Evolutionary conservation across 2,113 vertebrate genomes (phyloP), one percentile per base, ranked within the genome.

Genomic region (Rhinoderma darwinii): DNA sequence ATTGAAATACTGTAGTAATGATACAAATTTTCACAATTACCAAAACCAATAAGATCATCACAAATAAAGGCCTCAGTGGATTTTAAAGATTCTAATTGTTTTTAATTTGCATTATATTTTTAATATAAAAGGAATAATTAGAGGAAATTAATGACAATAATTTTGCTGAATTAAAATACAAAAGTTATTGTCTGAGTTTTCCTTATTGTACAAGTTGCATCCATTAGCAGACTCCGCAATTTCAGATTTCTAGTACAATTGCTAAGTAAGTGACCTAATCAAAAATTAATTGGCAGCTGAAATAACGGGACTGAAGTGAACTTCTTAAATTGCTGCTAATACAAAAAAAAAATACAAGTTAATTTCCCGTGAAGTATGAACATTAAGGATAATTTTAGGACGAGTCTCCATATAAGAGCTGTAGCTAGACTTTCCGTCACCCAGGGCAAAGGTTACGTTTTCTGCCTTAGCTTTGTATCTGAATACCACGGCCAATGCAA

Each of bases 31-130:
- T 44, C n/a, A 82, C 56, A 56, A 63, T 82, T 82, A 61, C 78
- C n/a, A 81, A 61, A 81, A 41, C 78, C 79, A 63, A 63, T 66
- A 63, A 82, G 79, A 82, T 63, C 56, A 63, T 59, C 37, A 61
- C 79, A 66, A 82, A 82, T 61, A 43, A 82, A 43, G 79, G 37
- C 77, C 77, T 80, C 77, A n/a, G 18, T n/a, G 51, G 77, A 59
- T 80, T 80, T 54, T 80, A 80, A 25, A 12, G 32, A 59, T 43
- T 63, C 6, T 43, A 81, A 41, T 82, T 82, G 56, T 82, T 82
- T 63, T 66, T 82, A 81, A 82, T 63, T 82, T 82, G 78, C 54
- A 63, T 63, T 82, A 59, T 81, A 81, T 82, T 63, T 82, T 63
- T 66, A 82, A 82, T 82, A 66, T 63, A 81, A 81, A 77, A 50